Evolutionary conservation across 1,140 invertebrate species (phyloP), one percentile per base, ranked within the genome.

Genomic region (Nautilus pompilius): DNA sequence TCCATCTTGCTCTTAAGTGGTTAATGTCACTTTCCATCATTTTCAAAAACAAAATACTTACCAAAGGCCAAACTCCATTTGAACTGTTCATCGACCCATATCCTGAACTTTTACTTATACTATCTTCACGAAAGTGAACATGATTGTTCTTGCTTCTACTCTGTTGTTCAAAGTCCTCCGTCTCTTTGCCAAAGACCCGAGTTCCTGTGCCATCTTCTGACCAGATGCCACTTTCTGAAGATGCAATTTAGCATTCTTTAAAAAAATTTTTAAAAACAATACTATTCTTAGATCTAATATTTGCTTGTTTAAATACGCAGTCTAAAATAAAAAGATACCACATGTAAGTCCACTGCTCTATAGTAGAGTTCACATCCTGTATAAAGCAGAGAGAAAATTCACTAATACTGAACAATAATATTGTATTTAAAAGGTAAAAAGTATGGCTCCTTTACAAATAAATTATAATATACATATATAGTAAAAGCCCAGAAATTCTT

Each of bases 171-270:
- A 29, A 33, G 20, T 58, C 58, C 2, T n/a, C 28, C 5, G 34
- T 62, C 3, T 56, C 26, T 26, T 45, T 28, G 17, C 56, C 57
- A 20, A 45, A 34, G 41, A 29, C 54, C 45, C 46, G 45, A 5
- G 34, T 17, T 17, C 30, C 34, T 41, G 60, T 64, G 24, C 61
- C 54, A 53, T 33, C 57, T 22, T 68, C 67, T 17, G 67, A 70
- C 67, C 68, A 78, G 20, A 78, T 69, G 13, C 77, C 77, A 63
- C 74, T 79, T 62, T 79, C 75, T 29, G 72, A 70, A 3, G 72
- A 72, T 1, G 72, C 76, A 41, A 62, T 46, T 17, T 24, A 30
- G 29, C 55, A 45, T 45, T 22, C 29, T 36, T 30, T 8, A 56
- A n/a, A 45, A n/a, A 63, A 55, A 46, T 33, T 56, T 28, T 20